A percentile compares a stretch with the other conserved stretches of the same genome.
phyloP scores from a whole-genome alignment of 2,888 invertebrate species.

The Scelioninae gen. 1 region DNA sequence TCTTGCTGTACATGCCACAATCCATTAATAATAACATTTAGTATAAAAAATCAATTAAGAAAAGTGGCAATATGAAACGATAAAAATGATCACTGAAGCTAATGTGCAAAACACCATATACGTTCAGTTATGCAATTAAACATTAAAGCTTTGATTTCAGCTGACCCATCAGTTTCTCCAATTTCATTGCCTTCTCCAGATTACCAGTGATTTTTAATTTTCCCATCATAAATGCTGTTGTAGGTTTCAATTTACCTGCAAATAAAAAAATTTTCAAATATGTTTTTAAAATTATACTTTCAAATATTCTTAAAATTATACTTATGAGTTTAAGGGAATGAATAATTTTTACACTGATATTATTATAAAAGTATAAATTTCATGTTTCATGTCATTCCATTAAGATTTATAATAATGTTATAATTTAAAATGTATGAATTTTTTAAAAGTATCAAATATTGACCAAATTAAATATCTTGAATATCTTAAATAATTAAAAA shows the following conservation, averaged over 20 bases:
- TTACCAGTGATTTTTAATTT: conserved; percentile 97
- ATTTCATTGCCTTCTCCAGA: conserved; percentile 96
- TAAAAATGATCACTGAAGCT: conserved; percentile 15
- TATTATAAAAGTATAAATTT: too few species aligned
- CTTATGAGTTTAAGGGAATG: too few species aligned
- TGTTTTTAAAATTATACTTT: not conserved
- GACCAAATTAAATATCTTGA: too few species aligned
- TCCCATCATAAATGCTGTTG: conserved; percentile 97
- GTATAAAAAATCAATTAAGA: conserved; percentile 18
- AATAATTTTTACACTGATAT: too few species aligned
- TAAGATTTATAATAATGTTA: too few species aligned
- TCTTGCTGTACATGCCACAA: conserved; percentile 1
- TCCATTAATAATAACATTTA: conserved; percentile 14
- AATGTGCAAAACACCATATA: conserved; percentile 9
- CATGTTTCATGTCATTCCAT: too few species aligned
- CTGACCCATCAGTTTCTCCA: conserved; percentile 94
- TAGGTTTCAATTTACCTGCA: conserved; percentile 93
- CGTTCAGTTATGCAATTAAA: not conserved
- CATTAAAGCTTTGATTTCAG: conserved; percentile 88
- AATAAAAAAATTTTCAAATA: not conserved
- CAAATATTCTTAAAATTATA: too few species aligned
- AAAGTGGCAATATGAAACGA: conserved; percentile 6
- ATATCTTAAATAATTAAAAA: too few species aligned
- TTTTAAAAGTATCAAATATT: too few species aligned
- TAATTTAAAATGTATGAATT: too few species aligned